Conservation (phyloP, 2,888 invertebrate genomes). For the Xestia xanthographa region DNA sequence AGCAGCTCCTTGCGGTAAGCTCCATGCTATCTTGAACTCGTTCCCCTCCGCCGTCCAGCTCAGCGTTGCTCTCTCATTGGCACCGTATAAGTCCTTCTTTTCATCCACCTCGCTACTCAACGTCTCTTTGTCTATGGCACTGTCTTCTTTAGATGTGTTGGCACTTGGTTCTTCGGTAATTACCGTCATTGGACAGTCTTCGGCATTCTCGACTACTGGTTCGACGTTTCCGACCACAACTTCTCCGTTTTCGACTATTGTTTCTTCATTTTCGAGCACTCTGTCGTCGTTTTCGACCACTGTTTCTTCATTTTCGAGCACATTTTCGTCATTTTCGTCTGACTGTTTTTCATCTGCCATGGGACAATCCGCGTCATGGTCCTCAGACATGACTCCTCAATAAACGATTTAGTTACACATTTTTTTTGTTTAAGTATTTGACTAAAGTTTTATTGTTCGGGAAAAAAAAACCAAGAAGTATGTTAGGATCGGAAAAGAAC, state of each 20-base stretch:
- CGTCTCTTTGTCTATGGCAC: constrained; percentile 76
- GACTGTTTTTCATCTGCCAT: constrained; percentile 72
- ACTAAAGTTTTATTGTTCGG: constrained; percentile 21
- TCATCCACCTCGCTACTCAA: constrained; percentile 67
- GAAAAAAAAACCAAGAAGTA: constrained; percentile 17
- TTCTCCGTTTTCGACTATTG: constrained; percentile 23
- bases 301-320: constrained; percentile 45
- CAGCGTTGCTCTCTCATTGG: constrained; percentile 69
- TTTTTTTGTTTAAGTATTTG: constrained; percentile 33
- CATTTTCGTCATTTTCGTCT: constrained; percentile 65
- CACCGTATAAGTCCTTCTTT: constrained; percentile 62
- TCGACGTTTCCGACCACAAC: background rate
- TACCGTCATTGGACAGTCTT: constrained; percentile 53
- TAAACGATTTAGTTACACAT: constrained; percentile 66
- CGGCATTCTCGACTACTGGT: constrained; percentile 48
- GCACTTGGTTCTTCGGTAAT: constrained; percentile 76
- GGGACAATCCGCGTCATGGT: constrained; percentile 79
- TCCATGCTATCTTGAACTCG: constrained; percentile 87
- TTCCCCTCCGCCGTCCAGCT: constrained; percentile 85
- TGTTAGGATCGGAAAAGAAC: background rate
- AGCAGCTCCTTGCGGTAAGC: constrained; percentile 81
- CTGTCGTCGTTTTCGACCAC: constrained; percentile 26
- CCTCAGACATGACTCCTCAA: constrained; percentile 84
- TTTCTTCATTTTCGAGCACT: constrained; percentile 49
- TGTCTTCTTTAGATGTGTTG: constrained; percentile 76